These are phyloP conservation scores for Sitobion miscanthi DNA, from an alignment of 1,140 invertebrate genomes.

Conservation along the genomic window DNA sequence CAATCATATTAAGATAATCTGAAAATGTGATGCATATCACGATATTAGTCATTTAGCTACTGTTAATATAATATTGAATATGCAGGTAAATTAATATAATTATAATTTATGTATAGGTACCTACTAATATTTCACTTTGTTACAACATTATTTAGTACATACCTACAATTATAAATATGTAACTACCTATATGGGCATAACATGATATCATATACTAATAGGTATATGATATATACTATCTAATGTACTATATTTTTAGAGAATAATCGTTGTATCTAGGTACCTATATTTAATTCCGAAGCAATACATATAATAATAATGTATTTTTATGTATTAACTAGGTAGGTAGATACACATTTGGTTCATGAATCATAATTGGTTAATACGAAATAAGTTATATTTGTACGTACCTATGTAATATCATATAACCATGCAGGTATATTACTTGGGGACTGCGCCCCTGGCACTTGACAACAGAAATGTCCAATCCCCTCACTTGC, in stretches of 20 bases:
- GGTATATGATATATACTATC: too few species aligned
- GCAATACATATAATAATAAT: too few species aligned
- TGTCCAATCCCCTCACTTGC: background rate
- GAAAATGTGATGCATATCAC: background rate
- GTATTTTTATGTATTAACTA: background rate
- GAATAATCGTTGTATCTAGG: background rate
- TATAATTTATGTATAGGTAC: background rate
- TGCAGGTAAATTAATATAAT: background rate
- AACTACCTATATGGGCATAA: background rate
- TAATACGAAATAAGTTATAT: too few species aligned
- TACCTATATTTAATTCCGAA: background rate
- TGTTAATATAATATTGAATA: background rate
- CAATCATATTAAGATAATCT: background rate
- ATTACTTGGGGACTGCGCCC: background rate
- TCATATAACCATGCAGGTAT: background rate
- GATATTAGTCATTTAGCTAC: background rate
- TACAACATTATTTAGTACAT: background rate
- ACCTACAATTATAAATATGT: background rate
- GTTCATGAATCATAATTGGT: background rate
- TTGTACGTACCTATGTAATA: background rate
- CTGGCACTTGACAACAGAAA: background rate
- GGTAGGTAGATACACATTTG: background rate
- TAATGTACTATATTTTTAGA: background rate
- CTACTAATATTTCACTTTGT: background rate
- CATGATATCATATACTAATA: background rate